These are phyloP conservation scores for Eutolmus rufibarbis DNA, from an alignment of 2,888 invertebrate genomes.

Conservation along the genomic window DNA sequence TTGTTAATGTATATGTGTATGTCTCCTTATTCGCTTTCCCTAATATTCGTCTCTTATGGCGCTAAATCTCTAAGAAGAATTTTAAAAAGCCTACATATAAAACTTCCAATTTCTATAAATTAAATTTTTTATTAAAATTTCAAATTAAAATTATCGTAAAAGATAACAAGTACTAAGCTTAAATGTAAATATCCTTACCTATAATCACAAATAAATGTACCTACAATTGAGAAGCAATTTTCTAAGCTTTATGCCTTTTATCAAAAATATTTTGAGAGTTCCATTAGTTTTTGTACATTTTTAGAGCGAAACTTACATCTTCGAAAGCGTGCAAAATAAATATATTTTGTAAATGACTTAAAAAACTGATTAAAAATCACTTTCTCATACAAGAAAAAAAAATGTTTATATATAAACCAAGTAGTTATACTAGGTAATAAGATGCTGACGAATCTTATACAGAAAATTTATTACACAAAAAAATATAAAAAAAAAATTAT, in stretches of 20 bases:
- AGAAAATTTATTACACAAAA: slow-evolving; percentile 6
- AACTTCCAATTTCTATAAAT: background rate
- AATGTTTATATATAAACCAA: slow-evolving; percentile 15
- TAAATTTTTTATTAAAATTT: background rate
- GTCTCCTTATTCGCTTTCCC: background rate
- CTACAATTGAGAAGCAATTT: background rate
- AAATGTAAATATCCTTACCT: background rate
- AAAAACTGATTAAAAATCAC: slow-evolving; percentile 38
- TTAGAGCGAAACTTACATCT: slow-evolving; percentile 14
- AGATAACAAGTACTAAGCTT: background rate
- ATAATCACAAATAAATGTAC: background rate
- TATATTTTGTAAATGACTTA: slow-evolving; percentile 29
- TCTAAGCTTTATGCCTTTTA: background rate
- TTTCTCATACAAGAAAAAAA: background rate
- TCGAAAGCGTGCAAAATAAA: slow-evolving; percentile 7
- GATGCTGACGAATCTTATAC: slow-evolving; percentile 41
- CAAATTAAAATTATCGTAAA: background rate
- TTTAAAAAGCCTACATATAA: background rate
- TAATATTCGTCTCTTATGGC: background rate
- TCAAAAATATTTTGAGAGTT: background rate
- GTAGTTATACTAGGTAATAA: slow-evolving; percentile 20
- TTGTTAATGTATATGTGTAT: background rate
- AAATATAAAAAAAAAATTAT: slow-evolving; percentile 35
- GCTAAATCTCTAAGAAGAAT: background rate
- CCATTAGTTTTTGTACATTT: background rate